Conservation (phyloP, 2,888 invertebrate genomes). For the Cephus spinipes region DNA sequence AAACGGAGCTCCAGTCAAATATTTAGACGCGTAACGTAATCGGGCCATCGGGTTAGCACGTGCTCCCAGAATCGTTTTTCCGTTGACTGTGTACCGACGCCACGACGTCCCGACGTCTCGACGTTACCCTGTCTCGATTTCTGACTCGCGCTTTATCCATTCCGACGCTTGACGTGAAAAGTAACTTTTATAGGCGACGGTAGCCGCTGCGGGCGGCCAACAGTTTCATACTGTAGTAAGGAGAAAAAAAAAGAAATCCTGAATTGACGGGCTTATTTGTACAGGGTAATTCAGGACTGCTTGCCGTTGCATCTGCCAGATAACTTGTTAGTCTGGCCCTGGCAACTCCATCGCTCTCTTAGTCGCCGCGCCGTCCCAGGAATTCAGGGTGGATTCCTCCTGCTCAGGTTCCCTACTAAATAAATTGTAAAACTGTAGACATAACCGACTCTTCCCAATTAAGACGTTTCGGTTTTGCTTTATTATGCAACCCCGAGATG, state of each 20-base stretch:
- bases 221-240: neutral
- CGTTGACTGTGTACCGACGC: neutral
- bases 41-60: neutral
- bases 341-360: neutral
- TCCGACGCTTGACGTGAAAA: conserved; percentile 4
- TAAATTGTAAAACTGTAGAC: neutral
- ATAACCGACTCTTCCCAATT: neutral
- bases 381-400: neutral
- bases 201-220: neutral
- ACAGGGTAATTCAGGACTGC: conserved; percentile 35
- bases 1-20: neutral
- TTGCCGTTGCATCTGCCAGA: conserved; percentile 40
- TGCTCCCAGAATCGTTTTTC: conserved; percentile 1
- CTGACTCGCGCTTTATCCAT: conserved; percentile 5
- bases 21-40: conserved; percentile 7
- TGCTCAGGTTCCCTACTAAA: neutral
- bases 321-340: conserved; percentile 36
- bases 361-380: neutral
- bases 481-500: neutral
- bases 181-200: neutral
- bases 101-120: neutral
- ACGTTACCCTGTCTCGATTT: neutral
- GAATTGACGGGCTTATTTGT: conserved; percentile 38
- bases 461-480: neutral
- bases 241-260: neutral